phyloP scores from a whole-genome alignment of 2,797 vertebrate genomes.

The Acanthurus lineatus region DNA sequence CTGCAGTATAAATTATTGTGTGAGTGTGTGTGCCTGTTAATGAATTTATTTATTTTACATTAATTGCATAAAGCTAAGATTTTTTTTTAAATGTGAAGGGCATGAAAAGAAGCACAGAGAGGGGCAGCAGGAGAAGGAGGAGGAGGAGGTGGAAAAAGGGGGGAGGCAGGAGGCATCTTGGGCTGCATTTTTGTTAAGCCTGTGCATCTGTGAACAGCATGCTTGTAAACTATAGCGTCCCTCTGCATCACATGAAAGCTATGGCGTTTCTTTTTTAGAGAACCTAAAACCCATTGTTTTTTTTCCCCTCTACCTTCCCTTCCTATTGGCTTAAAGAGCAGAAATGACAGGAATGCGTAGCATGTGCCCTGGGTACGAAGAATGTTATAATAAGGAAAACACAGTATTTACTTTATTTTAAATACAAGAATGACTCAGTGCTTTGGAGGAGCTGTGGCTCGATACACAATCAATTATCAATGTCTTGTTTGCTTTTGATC shows the following conservation, averaged over 20 bases:
- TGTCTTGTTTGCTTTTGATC: slow-evolving; percentile 26
- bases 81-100: slow-evolving; percentile 46
- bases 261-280: slow-evolving; percentile 59
- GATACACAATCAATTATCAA: slow-evolving; percentile 21
- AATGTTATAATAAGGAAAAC: slow-evolving; percentile 71
- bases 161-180: slow-evolving; percentile 42
- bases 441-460: slow-evolving; percentile 24
- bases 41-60: slow-evolving; percentile 77
- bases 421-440: slow-evolving; percentile 24
- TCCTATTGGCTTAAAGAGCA: slow-evolving; percentile 62
- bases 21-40: slow-evolving; percentile 58
- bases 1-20: slow-evolving; percentile 72
- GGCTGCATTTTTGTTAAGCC: slow-evolving; percentile 69
- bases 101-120: slow-evolving; percentile 46
- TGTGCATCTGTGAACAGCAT: slow-evolving; percentile 83
- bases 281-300: slow-evolving; percentile 64
- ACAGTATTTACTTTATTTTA: slow-evolving; percentile 43
- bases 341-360: slow-evolving; percentile 70
- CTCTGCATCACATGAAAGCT: slow-evolving; percentile 71
- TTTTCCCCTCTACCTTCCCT: slow-evolving; percentile 9
- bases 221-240: slow-evolving; percentile 80
- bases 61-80: slow-evolving; percentile 66
- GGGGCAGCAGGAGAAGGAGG: background rate
- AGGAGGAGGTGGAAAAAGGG: slow-evolving; percentile 5
- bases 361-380: slow-evolving; percentile 58